Evolutionary conservation across 2,888 invertebrate genomes (phyloP), one percentile per base, ranked within the genome.

Genomic region (Amphipyra tragopoginis): DNA sequence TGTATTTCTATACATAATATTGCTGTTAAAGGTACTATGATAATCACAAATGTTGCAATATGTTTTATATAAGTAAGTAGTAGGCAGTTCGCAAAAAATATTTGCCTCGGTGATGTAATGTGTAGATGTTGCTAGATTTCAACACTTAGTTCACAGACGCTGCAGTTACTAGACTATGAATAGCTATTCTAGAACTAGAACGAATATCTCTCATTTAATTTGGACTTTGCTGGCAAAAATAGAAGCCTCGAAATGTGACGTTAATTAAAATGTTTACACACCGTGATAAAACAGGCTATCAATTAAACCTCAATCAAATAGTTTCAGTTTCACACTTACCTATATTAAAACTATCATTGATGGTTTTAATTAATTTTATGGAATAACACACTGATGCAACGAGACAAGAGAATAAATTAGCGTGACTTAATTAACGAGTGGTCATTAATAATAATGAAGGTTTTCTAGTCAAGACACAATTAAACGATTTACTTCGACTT

Each of bases 351-450:
- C 13, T 13, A 40, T 43, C 38, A 44, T 57, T 10, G 33, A 42
- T 34, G 9, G 8, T 48, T 34, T 3, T n/a, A 39, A 47, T 13
- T 9, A 21, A 44, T 43, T 36, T 36, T 45, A 29, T 48, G 10
- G 39, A 56, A 39, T 40, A 48, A 62, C 34, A 42, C 40, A 57
- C 43, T 44, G 59, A 53, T 57, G 38, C 47, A 65, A 53, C 50
- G 13, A 63, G 59, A 47, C 60, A 54, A 59, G 6, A 52, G 45
- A 54, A 60, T 72, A 59, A 79, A 76, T 79, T 76, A 79, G 48
- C 60, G 73, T 54, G 53, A 54, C 55, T 63, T 75, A 59, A 57
- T 75, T 75, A 70, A 48, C 72, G 9, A 58, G 49, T 51, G 14
- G 43, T 38, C 48, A 54, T 65, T 62, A 58, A 59, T 67, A 67